Percentiles rank a stretch among this genome's conserved stretches.
phyloP scores from a whole-genome alignment of 2,113 vertebrate genomes.

The Boleophthalmus pectinirostris region DNA sequence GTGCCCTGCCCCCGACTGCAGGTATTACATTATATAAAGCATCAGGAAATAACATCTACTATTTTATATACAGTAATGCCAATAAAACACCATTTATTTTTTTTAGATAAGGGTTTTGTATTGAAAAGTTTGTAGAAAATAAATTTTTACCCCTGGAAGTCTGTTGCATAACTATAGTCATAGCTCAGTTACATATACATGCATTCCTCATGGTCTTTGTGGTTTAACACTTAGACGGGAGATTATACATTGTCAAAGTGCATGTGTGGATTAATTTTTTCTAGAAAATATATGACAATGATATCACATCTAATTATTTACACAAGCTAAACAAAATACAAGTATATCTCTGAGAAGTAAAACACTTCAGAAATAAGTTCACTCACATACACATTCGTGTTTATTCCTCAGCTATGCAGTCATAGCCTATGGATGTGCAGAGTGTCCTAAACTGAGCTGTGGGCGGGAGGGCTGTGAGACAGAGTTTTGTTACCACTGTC shows the following conservation, averaged over 20 bases:
- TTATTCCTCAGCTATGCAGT: constrained; percentile 81
- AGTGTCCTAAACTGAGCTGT: constrained; percentile 85
- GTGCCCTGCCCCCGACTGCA: constrained; percentile 86
- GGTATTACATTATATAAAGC: constrained; percentile 60
- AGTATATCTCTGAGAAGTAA: background rate
- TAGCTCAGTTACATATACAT: constrained; percentile 18
- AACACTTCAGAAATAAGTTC: background rate
- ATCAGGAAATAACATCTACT: background rate
- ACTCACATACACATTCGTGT: background rate
- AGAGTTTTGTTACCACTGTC: constrained; percentile 89
- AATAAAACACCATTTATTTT: background rate
- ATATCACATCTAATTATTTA: background rate
- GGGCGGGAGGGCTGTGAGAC: constrained; percentile 82
- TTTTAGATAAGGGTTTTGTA: background rate
- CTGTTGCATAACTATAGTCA: background rate
- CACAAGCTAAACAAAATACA: background rate
- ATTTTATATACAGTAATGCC: background rate
- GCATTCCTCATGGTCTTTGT: constrained; percentile 58
- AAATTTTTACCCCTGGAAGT: background rate
- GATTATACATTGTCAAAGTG: background rate
- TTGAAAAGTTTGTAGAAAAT: background rate
- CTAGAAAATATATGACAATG: background rate
- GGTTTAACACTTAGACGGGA: background rate
- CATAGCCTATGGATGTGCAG: constrained; percentile 84
- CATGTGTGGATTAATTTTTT: background rate